Evolutionary conservation across 2,113 vertebrate species (phyloP), one percentile per base, ranked within the genome.

Genomic region (Chroicocephalus ridibundus): DNA sequence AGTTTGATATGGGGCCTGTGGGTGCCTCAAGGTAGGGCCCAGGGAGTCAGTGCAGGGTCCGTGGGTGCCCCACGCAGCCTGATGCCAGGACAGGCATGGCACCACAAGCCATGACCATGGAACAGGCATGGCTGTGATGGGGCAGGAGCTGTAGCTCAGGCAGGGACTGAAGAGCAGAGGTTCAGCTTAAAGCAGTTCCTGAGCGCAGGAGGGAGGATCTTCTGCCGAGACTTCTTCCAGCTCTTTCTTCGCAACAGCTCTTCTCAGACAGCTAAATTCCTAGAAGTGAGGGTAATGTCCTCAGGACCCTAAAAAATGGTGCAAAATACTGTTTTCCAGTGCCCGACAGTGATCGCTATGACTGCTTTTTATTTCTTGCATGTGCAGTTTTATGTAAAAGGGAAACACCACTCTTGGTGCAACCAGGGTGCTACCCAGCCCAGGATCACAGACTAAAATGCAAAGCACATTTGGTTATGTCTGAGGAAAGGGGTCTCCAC

Each of bases 331-430:
- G 6, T 64, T 60, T 66, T 78, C 58, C 14, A 60, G 29, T 10
- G 46, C 29, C 49, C 57, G 49, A 25, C 40, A 62, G 47, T 0
- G 3, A 51, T 44, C 0, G 0, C 11, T 77, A 9, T 40, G 34
- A 60, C 13, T 40, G 7, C 13, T 70, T 87, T 70, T 24, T 11
- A 31, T 46, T 58, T 85, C 19, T 64, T 70, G 58, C 14, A 11
- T 72, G 58, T 77, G 44, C 24, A 65, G 14, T 22, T 10, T 16
- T 29, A n/a, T 5, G 9, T 46, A 26, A 31, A 46, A 51, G 38
- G 13, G 29, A 58, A 77, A 38, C 51, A 46, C 5, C 13, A 22
- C 24, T 46, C 6, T 21, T n/a, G 8, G 34, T 36, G 21, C 15
- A 34, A 44, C 22, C 19, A 34, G 6, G 15, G 25, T 65, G 42